Evolutionary conservation across 1,140 invertebrate genomes (phyloP).

Genomic region (Frieseomelitta varia): DNA sequence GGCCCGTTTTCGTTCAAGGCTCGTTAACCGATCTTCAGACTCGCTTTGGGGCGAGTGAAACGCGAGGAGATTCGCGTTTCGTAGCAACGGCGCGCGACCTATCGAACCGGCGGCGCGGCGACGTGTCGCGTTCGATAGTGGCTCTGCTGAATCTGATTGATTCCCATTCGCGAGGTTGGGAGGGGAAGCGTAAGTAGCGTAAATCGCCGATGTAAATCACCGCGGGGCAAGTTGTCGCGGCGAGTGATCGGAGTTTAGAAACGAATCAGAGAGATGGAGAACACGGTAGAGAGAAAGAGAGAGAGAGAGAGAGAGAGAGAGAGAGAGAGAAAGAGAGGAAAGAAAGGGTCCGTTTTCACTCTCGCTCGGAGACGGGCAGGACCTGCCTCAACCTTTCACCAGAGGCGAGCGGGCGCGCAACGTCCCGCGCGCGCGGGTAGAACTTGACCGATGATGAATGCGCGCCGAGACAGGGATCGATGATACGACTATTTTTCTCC

Average conservation of each 20-base stretch:
- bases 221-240: too few relatives aligned
- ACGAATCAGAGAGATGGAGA: neutral
- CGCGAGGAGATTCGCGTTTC: neutral
- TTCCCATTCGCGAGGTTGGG: neutral
- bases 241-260: neutral
- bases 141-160: neutral
- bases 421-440: neutral
- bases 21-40: neutral
- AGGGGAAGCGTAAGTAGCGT: neutral
- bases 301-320: too few relatives aligned
- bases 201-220: neutral
- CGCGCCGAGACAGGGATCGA: conserved; percentile 31
- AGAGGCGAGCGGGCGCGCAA: neutral
- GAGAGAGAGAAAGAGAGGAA: too few relatives aligned
- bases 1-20: neutral
- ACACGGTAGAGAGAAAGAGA: too few relatives aligned
- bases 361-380: neutral
- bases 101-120: neutral
- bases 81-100: neutral
- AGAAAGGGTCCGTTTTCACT: conserved; percentile 17
- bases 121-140: neutral
- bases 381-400: conserved; percentile 34
- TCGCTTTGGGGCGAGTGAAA: neutral
- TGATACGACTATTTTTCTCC: conserved; percentile 38
- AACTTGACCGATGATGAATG: conserved; percentile 30